Evolutionary conservation across 2,113 vertebrate species (phyloP).

Genomic region (Platysternon megacephalum): DNA sequence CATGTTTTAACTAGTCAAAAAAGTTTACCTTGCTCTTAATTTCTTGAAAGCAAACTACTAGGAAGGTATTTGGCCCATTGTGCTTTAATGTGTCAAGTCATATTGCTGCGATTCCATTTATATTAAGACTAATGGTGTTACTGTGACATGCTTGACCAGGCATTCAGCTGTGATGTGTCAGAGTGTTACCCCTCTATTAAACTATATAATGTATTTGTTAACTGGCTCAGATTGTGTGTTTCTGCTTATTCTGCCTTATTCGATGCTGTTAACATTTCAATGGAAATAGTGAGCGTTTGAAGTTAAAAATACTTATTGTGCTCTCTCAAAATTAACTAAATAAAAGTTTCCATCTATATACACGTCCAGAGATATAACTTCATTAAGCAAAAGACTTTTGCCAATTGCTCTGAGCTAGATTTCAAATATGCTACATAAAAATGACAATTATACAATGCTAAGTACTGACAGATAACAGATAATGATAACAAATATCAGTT

Average conservation of each 20-base stretch:
- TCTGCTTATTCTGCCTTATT: background rate
- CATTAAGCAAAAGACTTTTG: too few relatives aligned
- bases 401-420: background rate
- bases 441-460: background rate
- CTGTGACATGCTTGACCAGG: background rate
- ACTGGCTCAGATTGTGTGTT: background rate
- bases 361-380: background rate
- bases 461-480: background rate
- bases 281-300: background rate
- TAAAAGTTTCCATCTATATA: background rate
- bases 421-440: background rate
- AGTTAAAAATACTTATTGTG: background rate
- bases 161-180: background rate
- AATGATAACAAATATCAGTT: background rate
- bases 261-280: background rate
- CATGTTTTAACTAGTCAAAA: background rate
- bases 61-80: background rate
- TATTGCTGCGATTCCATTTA: background rate
- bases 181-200: background rate
- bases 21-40: background rate
- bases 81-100: background rate
- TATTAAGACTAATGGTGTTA: background rate
- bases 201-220: background rate
- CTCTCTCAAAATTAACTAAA: background rate
- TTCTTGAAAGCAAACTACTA: background rate